Conservation (phyloP, 2,113 vertebrate species). For the Oryzias melastigma region DNA sequence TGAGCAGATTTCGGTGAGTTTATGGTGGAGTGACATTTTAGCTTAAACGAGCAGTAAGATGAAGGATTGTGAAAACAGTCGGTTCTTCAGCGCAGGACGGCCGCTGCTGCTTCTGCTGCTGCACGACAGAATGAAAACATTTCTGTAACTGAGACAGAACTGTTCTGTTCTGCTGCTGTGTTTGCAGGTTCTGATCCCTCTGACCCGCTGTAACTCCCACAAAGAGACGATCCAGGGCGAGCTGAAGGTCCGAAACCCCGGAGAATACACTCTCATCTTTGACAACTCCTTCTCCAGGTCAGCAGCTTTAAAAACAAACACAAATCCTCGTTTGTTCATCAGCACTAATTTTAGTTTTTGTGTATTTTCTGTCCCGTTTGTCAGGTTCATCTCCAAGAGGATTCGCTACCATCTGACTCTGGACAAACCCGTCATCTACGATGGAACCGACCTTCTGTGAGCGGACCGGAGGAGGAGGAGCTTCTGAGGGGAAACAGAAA, state of each 20-base stretch:
- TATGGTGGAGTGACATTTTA: too few species aligned
- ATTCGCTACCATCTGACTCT: constrained; percentile 88
- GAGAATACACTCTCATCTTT: constrained; percentile 90
- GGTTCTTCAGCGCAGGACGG: too few species aligned
- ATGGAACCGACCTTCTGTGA: constrained; percentile 83
- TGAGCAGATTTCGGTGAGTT: too few species aligned
- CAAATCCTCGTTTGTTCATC: background rate
- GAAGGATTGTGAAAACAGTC: too few species aligned
- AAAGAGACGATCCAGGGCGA: constrained; percentile 91
- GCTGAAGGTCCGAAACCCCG: constrained; percentile 85
- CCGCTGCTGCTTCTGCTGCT: too few species aligned
- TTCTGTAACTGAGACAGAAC: too few species aligned
- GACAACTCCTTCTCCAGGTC: constrained; percentile 98
- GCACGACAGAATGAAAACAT: too few species aligned
- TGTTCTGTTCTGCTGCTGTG: too few species aligned
- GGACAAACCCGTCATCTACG: constrained; percentile 83
- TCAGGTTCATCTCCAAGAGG: constrained; percentile 95
- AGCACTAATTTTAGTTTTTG: background rate
- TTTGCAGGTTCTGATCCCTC: constrained; percentile 95
- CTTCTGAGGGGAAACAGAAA: too few species aligned
- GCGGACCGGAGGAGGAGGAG: background rate
- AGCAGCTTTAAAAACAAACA: constrained; percentile 5
- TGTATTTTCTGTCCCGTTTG: background rate
- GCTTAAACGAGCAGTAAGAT: too few species aligned
- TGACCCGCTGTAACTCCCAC: constrained; percentile 92